These are phyloP conservation scores for Atta texana DNA, from an alignment of 1,140 invertebrate genomes.

Conservation along the genomic window DNA sequence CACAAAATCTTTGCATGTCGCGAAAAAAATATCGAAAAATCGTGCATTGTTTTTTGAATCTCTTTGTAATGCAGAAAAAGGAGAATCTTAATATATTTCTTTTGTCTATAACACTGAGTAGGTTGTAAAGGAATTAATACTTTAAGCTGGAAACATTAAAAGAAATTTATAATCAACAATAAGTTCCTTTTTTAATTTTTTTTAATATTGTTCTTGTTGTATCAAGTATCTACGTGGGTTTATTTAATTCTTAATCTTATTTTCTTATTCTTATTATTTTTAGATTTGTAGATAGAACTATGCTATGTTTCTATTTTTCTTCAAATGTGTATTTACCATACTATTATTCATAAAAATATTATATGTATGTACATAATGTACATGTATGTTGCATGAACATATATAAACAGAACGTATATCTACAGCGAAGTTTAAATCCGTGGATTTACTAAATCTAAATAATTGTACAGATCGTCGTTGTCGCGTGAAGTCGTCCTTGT, in stretches of 20 bases:
- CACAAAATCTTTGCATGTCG: slow-evolving; percentile 1
- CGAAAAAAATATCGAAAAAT: not conserved
- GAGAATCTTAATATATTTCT: not conserved
- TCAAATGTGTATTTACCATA: not conserved
- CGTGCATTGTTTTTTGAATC: not conserved
- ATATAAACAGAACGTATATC: not conserved
- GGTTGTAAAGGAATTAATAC: not conserved
- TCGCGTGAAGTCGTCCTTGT: not conserved
- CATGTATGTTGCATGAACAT: not conserved
- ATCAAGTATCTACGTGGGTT: not conserved
- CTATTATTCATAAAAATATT: not conserved
- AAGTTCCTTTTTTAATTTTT: slow-evolving; percentile 11
- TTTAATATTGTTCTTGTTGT: not conserved
- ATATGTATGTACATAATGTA: not conserved
- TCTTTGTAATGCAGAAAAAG: not conserved
- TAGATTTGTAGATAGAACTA: not conserved
- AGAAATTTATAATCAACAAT: not conserved
- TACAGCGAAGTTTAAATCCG: not conserved
- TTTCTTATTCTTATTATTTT: not conserved
- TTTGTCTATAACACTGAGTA: not conserved
- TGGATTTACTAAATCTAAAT: not conserved
- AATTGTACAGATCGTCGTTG: not conserved
- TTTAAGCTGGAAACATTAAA: not conserved
- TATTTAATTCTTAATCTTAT: not conserved
- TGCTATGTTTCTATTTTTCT: not conserved